Evolutionary conservation across 1,140 invertebrate species (phyloP), one percentile per base, ranked within the genome.

Genomic region (Drosophila melanica): DNA sequence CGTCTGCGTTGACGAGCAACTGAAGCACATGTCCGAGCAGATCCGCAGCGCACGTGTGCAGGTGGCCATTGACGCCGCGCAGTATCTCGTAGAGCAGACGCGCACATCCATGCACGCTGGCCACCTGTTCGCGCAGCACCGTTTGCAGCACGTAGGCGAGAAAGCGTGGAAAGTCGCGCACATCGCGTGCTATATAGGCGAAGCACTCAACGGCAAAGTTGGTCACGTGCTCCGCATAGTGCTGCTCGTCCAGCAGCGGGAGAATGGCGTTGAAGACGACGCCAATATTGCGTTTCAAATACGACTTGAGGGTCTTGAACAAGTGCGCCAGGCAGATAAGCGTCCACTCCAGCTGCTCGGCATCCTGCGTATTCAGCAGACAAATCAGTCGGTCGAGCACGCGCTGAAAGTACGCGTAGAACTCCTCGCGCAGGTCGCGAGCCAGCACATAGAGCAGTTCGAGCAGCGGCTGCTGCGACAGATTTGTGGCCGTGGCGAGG

Each of bases 121-220:
- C 91, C 90, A 96, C 93, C 76, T 94, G 93, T 90, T 95, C 94
- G 39, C 94, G 93, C 69, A 95, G 90, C 8, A 98, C 92, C 33
- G 94, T 93, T 79, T 93, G 93, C 4, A 98, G 92, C 7, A 98
- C 92, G 20, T 96, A 93, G 50, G 94, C 92, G 23, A 98, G 93
- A 91, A 98, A 96, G 16, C 94, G 94, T 8, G 95, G 93, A 77
- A 96, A 96, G 76, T 98, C 96, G 77, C 94, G 95, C 39, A 97
- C 95, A 94, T 98, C 98, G 70, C 97, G 93, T 7, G 97, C 96
- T 1, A 98, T 95, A 93, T 97, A 98, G 11, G 97, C 95, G 93
- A 99, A 98, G 93, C 97, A 97, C 92, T 98, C 97, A 1, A 97
- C 96, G n/a, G 97, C 97, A 94, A 98, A 98, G 90, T 95, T 95